Evolutionary conservation across 2,113 vertebrate species (phyloP).

Genomic region (Phoxinus phoxinus): DNA sequence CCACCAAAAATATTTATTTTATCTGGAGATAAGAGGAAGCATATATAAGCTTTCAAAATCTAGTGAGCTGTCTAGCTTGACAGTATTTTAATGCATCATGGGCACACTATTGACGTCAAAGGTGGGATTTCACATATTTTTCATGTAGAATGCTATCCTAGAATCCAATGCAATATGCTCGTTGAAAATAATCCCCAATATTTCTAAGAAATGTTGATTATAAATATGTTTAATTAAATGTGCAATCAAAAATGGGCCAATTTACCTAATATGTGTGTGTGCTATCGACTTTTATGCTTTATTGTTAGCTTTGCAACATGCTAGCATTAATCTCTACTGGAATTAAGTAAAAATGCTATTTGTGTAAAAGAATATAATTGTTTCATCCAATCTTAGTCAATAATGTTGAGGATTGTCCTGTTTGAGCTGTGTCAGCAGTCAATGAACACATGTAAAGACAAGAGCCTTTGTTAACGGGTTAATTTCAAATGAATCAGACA

Average conservation of each 20-base stretch:
- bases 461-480: too few species aligned
- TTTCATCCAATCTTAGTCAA: background rate
- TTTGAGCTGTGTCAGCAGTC: background rate
- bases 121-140: background rate
- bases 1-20: background rate
- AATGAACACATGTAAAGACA: too few species aligned
- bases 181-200: background rate
- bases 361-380: background rate
- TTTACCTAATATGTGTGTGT: background rate
- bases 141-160: background rate
- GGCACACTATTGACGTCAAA: background rate
- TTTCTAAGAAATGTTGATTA: background rate
- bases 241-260: background rate
- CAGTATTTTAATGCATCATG: background rate
- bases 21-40: background rate
- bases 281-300: background rate
- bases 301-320: background rate
- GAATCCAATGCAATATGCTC: background rate
- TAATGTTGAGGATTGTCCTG: background rate
- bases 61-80: background rate
- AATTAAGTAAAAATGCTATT: background rate
- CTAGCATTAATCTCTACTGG: background rate
- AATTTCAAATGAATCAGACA: too few species aligned
- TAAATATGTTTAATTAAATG: background rate
- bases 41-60: background rate